These are phyloP conservation scores for Coregonus ussuriensis DNA, from an alignment of 2,797 vertebrate genomes.

Conservation along the genomic window DNA sequence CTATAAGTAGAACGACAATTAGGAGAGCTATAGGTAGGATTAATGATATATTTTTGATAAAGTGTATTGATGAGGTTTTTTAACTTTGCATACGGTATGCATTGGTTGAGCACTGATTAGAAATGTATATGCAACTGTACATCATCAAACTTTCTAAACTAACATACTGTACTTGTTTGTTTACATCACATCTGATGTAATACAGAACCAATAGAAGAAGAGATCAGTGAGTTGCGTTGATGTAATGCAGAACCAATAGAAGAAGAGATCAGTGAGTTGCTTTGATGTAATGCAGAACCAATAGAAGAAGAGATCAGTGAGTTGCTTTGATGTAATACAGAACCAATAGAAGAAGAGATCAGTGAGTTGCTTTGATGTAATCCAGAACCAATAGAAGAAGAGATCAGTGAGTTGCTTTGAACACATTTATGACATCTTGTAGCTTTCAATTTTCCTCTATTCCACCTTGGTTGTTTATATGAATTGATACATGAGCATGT, in stretches of 20 bases:
- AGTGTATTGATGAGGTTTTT: not conserved
- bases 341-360: too few species aligned
- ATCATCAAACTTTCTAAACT: too few species aligned
- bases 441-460: too few species aligned
- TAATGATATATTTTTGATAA: not conserved
- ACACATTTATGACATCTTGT: not conserved
- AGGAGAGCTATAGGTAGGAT: not conserved
- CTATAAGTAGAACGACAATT: slow-evolving; percentile 13
- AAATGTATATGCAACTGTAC: not conserved
- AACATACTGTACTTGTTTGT: not conserved
- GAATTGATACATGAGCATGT: slow-evolving; percentile 28
- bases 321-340: too few species aligned
- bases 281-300: too few species aligned
- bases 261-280: too few species aligned
- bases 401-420: not conserved
- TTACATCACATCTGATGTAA: slow-evolving; percentile 19
- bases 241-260: too few species aligned
- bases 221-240: too few species aligned
- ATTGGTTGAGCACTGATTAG: not conserved
- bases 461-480: not conserved
- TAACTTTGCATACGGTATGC: too few species aligned
- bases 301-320: too few species aligned
- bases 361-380: too few species aligned
- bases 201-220: slow-evolving; percentile 1
- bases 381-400: too few species aligned